Percentiles rank a stretch among this genome's conserved stretches.
phyloP scores from a whole-genome alignment of 2,797 vertebrate genomes.

The Cyclura pinguis region DNA sequence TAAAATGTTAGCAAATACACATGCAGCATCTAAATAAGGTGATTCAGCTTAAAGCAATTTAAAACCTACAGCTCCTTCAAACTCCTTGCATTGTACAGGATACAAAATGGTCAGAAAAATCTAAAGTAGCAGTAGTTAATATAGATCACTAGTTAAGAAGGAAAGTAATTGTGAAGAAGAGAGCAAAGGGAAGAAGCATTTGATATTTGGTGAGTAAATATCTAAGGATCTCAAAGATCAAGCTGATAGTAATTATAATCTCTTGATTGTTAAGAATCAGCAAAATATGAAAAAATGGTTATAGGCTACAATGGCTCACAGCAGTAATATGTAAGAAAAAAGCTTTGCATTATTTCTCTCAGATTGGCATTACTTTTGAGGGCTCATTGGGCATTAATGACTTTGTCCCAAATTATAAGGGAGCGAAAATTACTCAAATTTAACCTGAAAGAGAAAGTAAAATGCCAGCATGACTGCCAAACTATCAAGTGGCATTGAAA shows the following conservation, averaged over 20 bases:
- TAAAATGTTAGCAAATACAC: background rate
- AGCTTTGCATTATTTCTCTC: background rate
- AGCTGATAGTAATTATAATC: background rate
- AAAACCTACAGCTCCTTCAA: background rate
- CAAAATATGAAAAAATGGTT: background rate
- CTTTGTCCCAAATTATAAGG: background rate
- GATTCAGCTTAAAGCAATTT: background rate
- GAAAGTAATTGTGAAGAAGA: background rate
- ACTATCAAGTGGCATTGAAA: background rate
- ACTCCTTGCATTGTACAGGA: background rate
- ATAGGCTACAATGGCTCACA: background rate
- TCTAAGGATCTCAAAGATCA: background rate
- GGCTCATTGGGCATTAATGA: background rate
- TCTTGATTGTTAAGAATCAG: constrained; percentile 2
- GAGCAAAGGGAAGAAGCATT: background rate
- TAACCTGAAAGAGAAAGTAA: background rate
- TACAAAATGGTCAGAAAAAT: background rate
- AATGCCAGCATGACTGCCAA: background rate
- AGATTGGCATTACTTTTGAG: background rate
- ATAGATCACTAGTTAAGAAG: background rate
- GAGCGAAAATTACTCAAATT: background rate
- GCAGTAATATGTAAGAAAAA: background rate
- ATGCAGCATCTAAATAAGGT: background rate
- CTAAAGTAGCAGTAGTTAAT: background rate
- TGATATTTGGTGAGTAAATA: background rate